These are phyloP conservation scores for Proteles cristata DNA, from an alignment of 2,113 vertebrate species.

Conservation along the genomic window DNA sequence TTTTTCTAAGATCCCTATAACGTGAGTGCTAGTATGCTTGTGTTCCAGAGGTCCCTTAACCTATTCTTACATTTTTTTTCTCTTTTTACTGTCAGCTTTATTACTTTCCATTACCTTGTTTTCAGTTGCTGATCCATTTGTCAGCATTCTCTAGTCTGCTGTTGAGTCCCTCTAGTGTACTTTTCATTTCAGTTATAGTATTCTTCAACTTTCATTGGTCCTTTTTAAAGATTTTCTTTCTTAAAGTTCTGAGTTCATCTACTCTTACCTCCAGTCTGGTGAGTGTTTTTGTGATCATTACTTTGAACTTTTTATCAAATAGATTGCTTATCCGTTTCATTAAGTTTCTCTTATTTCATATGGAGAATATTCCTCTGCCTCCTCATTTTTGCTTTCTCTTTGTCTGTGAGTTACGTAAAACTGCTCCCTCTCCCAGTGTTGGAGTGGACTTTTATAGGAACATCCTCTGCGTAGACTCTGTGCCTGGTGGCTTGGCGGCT, in stretches of 20 bases:
- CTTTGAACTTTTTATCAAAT: neutral
- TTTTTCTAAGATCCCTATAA: neutral
- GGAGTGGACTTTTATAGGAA: neutral
- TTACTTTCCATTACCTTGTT: neutral
- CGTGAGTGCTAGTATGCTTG: neutral
- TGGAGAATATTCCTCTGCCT: neutral
- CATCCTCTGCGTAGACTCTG: neutral
- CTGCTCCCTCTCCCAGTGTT: neutral
- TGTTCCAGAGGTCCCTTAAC: neutral
- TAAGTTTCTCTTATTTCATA: neutral
- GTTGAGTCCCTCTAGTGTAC: neutral
- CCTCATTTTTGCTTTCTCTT: neutral
- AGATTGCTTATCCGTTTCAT: neutral
- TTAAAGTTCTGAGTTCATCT: neutral
- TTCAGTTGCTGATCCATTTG: neutral
- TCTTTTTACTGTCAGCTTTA: neutral
- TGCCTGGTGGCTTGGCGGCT: neutral
- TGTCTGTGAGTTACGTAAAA: neutral
- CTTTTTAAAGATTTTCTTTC: neutral
- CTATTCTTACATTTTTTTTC: neutral
- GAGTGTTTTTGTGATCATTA: neutral
- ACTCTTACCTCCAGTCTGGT: neutral
- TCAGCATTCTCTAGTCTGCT: neutral
- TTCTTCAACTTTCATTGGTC: neutral
- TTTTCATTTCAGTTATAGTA: neutral